These are phyloP conservation scores for Suillia variegata DNA, from an alignment of 2,888 invertebrate genomes.

Conservation along the genomic window DNA sequence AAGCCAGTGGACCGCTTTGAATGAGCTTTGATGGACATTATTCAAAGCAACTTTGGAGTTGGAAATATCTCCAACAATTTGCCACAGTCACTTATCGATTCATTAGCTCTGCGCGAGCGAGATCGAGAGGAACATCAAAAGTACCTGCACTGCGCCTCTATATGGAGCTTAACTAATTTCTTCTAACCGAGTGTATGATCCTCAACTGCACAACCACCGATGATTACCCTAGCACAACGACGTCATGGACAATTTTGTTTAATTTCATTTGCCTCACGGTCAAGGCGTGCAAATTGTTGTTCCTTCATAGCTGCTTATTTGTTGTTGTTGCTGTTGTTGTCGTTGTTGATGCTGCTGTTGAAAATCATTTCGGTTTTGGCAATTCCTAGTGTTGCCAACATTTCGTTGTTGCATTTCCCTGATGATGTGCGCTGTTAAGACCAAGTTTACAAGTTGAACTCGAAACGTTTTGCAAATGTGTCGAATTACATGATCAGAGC, in stretches of 20 bases:
- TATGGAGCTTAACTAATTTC: background rate
- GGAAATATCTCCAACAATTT: too few species aligned
- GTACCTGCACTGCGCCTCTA: background rate
- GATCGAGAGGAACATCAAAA: too few species aligned
- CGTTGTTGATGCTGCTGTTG: too few species aligned
- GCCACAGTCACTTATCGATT: too few species aligned
- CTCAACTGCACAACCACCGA: background rate
- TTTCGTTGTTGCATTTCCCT: slow-evolving; percentile 14
- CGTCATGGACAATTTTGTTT: slow-evolving; percentile 36
- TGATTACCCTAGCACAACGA: background rate
- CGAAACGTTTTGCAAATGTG: slow-evolving; percentile 27
- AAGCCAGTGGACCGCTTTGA: background rate
- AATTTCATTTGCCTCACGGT: slow-evolving; percentile 38
- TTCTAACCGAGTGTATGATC: background rate
- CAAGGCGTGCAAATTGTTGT: slow-evolving; percentile 37
- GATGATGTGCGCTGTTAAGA: slow-evolving; percentile 18
- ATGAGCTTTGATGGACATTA: background rate
- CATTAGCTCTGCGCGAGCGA: too few species aligned
- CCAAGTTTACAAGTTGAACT: slow-evolving; percentile 11
- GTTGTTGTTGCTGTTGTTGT: background rate
- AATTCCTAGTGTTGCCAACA: slow-evolving; percentile 30
- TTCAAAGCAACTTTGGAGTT: background rate
- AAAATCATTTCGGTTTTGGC: slow-evolving; percentile 38
- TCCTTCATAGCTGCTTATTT: too few species aligned
- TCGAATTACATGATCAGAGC: slow-evolving; percentile 40